These are phyloP conservation scores for Cacoxenus indagator DNA, from an alignment of 2,888 invertebrate species.

Conservation along the genomic window DNA sequence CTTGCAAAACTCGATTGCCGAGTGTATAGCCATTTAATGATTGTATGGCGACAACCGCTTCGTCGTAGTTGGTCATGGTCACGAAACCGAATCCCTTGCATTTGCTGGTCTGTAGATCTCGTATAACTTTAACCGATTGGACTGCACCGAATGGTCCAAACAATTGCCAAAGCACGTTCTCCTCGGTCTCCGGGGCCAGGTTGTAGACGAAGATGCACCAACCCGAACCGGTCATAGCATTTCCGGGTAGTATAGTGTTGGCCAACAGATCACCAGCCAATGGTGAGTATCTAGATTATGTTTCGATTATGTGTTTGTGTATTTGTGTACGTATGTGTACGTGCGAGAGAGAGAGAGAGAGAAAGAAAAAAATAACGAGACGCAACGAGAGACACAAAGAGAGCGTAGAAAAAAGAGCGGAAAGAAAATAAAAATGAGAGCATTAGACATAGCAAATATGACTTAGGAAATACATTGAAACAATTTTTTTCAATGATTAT, in stretches of 20 bases:
- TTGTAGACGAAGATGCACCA: conserved; percentile 92
- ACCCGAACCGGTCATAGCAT: conserved; percentile 88
- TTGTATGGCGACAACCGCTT: conserved; percentile 95
- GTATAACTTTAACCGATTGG: conserved; percentile 96
- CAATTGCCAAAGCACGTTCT: conserved; percentile 95
- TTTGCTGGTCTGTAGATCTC: conserved; percentile 95
- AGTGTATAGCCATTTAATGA: conserved; percentile 96
- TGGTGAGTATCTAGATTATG: conserved; percentile 77
- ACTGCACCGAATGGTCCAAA: conserved; percentile 98
- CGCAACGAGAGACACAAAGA: conserved; percentile 15
- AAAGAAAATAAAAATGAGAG: not conserved
- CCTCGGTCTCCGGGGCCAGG: conserved; percentile 94
- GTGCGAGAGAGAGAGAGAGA: conserved; percentile 19
- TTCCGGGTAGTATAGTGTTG: conserved; percentile 84
- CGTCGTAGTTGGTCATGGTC: conserved; percentile 98
- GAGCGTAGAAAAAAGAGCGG: not conserved
- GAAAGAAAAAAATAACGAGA: not conserved
- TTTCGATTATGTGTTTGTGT: conserved; percentile 21
- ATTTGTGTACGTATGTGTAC: conserved; percentile 2
- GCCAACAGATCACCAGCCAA: conserved; percentile 86
- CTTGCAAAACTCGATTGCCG: conserved; percentile 95
- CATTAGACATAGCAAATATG: not conserved
- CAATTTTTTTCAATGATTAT: too few species aligned
- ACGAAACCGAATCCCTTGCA: conserved; percentile 99
- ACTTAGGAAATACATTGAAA: too few species aligned